phyloP scores from a whole-genome alignment of 2,888 invertebrate genomes.

The Frankliniella fusca region DNA sequence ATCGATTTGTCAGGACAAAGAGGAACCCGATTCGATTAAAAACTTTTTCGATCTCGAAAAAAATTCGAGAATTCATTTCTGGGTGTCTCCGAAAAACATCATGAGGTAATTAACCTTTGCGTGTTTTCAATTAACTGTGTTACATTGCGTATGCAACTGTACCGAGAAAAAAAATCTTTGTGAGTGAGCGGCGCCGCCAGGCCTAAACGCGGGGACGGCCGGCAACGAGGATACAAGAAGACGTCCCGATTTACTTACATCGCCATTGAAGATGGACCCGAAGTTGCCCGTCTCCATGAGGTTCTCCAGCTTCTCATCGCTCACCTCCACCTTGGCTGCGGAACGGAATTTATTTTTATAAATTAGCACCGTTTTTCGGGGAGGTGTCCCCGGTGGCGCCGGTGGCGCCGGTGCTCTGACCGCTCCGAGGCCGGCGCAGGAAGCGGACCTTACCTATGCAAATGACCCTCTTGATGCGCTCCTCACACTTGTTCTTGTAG shows the following conservation, averaged over 20 bases:
- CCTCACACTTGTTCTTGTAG: constrained; percentile 56
- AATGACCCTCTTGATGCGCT: constrained; percentile 55
- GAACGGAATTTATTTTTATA: too few relatives aligned
- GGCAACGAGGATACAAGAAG: neutral
- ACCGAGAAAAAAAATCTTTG: neutral
- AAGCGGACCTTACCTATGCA: constrained; percentile 51
- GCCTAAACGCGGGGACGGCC: too few relatives aligned
- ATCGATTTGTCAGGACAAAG: too few relatives aligned
- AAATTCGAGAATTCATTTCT: too few relatives aligned
- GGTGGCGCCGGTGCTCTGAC: too few relatives aligned
- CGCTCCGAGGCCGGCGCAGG: neutral
- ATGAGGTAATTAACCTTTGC: too few relatives aligned
- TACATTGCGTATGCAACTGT: neutral
- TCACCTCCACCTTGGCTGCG: constrained; percentile 42
- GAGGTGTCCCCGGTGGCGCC: too few relatives aligned
- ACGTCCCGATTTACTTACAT: constrained; percentile 39
- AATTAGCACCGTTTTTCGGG: too few relatives aligned
- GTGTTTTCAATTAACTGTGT: too few relatives aligned
- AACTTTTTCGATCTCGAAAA: too few relatives aligned
- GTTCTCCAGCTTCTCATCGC: constrained; percentile 42
- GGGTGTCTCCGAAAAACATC: too few relatives aligned
- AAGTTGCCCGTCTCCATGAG: constrained; percentile 42
- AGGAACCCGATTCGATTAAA: too few relatives aligned
- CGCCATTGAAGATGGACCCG: constrained; percentile 42
- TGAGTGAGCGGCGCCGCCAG: neutral